Conservation (phyloP, 2,113 vertebrate genomes). For the Promerops cafer region DNA sequence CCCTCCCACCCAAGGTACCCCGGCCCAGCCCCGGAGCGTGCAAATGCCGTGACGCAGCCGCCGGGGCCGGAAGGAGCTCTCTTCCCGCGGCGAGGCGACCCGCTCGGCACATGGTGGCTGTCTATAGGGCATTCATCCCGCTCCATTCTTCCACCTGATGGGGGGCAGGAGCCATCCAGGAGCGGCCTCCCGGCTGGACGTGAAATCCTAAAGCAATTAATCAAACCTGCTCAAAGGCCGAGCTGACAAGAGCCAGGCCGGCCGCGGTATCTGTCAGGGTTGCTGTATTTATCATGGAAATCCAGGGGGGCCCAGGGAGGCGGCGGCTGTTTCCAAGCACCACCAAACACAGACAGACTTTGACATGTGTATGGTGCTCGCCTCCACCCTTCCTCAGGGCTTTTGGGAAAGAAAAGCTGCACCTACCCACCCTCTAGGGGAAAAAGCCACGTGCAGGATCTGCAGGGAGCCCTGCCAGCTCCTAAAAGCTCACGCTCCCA, state of each 20-base stretch:
- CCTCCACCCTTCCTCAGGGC: slow-evolving; percentile 23
- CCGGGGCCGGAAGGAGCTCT: slow-evolving; percentile 44
- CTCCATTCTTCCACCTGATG: slow-evolving; percentile 75
- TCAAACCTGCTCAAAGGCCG: slow-evolving; percentile 86
- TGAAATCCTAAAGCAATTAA: slow-evolving; percentile 99
- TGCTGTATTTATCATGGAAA: slow-evolving; percentile 94
- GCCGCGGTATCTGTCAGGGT: slow-evolving; percentile 75
- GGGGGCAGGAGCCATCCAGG: slow-evolving; percentile 66
- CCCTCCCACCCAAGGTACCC: neutral
- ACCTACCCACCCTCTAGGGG: slow-evolving; percentile 28
- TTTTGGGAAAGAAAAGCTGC: slow-evolving; percentile 37
- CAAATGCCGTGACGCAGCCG: neutral
- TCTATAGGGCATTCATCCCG: slow-evolving; percentile 61
- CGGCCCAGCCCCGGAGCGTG: neutral
- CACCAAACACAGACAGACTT: slow-evolving; percentile 58
- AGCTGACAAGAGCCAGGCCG: slow-evolving; percentile 85
- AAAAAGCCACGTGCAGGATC: neutral
- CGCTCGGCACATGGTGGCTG: slow-evolving; percentile 73
- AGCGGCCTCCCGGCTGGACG: slow-evolving; percentile 76
- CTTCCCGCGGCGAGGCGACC: slow-evolving; percentile 63
- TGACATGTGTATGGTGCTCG: slow-evolving; percentile 70
- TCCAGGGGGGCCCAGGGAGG: slow-evolving; percentile 75
- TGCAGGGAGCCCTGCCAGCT: neutral
- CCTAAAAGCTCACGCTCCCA: neutral
- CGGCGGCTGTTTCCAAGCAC: slow-evolving; percentile 57